Percentiles rank a stretch among this genome's conserved stretches.
These are phyloP conservation scores for Clarias magur DNA, from an alignment of 2,113 vertebrate genomes.

Conservation along the genomic window DNA sequence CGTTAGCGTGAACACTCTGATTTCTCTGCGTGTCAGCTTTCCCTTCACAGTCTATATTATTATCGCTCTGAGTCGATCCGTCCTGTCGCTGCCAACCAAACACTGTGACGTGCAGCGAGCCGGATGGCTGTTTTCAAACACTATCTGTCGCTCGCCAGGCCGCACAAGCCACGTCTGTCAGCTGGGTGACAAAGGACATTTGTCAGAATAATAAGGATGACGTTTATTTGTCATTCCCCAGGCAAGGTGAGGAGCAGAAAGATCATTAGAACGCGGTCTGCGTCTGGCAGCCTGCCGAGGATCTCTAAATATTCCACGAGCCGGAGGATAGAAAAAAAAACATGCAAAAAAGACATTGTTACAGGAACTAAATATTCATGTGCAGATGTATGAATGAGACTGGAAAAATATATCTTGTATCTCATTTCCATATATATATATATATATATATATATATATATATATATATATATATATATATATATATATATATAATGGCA, in stretches of 20 bases:
- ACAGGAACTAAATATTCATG: background rate
- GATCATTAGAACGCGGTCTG: conserved; percentile 44
- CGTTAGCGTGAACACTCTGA: background rate
- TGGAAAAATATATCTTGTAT: background rate
- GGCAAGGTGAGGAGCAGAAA: conserved; percentile 51
- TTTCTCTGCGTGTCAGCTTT: background rate
- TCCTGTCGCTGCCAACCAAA: conserved; percentile 37
- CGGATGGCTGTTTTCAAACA: conserved; percentile 52
- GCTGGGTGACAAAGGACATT: conserved; percentile 53
- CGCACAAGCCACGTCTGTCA: conserved; percentile 39
- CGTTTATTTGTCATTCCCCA: conserved; percentile 51
- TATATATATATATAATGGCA: too few relatives aligned
- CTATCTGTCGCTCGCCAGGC: conserved; percentile 40
- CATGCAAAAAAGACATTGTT: background rate
- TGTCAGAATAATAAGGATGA: conserved; percentile 53
- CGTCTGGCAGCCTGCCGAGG: conserved; percentile 34
- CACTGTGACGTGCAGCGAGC: conserved; percentile 42
- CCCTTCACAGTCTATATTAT: conserved; percentile 1
- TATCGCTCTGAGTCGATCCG: conserved; percentile 38
- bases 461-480: background rate
- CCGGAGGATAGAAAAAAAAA: background rate
- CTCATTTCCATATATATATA: background rate
- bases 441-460: background rate
- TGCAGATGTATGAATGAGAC: background rate
- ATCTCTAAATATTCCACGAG: conserved; percentile 40